phyloP scores from a whole-genome alignment of 2,888 invertebrate genomes.

The Autographa gamma region DNA sequence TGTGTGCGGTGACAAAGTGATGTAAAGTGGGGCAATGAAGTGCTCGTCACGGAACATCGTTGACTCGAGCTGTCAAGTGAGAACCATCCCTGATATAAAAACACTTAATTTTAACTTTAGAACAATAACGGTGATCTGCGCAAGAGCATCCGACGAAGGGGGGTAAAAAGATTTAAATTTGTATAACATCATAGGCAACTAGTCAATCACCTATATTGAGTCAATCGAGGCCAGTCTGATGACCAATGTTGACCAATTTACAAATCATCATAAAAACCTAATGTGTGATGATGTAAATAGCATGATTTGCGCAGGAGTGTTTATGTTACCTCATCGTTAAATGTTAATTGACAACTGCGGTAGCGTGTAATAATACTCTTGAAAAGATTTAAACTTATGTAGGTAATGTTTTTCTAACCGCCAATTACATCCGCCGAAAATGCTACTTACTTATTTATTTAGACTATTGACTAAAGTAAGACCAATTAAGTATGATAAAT shows the following conservation, averaged over 20 bases:
- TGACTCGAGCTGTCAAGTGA: conserved; percentile 52
- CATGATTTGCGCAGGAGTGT: background rate
- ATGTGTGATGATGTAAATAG: background rate
- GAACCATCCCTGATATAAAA: conserved; percentile 56
- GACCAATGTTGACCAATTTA: conserved; percentile 1
- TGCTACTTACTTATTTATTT: background rate
- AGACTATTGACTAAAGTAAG: too few relatives aligned
- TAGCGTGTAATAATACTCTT: background rate
- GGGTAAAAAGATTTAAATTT: background rate
- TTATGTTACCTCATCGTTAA: background rate
- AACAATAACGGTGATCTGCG: conserved; percentile 22
- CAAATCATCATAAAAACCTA: background rate
- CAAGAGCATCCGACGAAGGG: conserved; percentile 8
- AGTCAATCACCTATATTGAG: background rate
- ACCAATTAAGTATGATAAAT: too few relatives aligned
- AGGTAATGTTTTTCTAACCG: too few relatives aligned
- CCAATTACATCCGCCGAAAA: too few relatives aligned
- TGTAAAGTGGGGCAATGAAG: conserved; percentile 56
- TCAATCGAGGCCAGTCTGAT: background rate
- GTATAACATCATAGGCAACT: too few relatives aligned
- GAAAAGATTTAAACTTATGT: too few relatives aligned
- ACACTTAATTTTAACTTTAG: conserved; percentile 14
- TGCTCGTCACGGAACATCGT: conserved; percentile 33
- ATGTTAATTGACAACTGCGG: conserved; percentile 1
- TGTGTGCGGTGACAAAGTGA: conserved; percentile 22